Conservation (phyloP, 2,113 vertebrate genomes). For the Condylura cristata region DNA sequence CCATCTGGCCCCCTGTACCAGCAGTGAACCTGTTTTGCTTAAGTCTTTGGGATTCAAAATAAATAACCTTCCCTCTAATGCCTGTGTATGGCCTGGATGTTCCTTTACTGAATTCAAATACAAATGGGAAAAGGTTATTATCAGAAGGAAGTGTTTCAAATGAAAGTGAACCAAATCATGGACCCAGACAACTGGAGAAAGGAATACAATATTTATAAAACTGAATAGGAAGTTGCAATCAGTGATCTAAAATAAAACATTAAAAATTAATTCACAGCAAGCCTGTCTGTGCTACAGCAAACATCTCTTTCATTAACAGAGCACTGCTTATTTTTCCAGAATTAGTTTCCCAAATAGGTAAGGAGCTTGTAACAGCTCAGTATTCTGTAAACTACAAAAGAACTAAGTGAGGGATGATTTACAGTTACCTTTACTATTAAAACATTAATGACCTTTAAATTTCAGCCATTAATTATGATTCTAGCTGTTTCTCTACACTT, state of each 20-base stretch:
- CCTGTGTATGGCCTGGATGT: constrained; percentile 42
- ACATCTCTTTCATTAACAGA: constrained; percentile 66
- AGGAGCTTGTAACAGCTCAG: constrained; percentile 51
- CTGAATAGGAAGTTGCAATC: constrained; percentile 64
- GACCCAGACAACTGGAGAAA: constrained; percentile 66
- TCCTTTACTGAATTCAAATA: constrained; percentile 63
- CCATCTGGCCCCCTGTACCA: neutral
- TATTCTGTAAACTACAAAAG: neutral
- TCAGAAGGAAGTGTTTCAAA: constrained; percentile 69
- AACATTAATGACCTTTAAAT: constrained; percentile 47
- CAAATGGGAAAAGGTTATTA: constrained; percentile 75
- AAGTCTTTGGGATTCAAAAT: constrained; percentile 38
- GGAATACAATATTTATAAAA: constrained; percentile 81
- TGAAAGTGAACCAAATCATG: constrained; percentile 68
- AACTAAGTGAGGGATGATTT: neutral
- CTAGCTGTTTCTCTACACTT: constrained; percentile 24
- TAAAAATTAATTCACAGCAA: constrained; percentile 77
- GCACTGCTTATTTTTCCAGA: constrained; percentile 34
- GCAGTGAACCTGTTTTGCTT: constrained; percentile 9
- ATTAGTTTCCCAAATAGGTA: constrained; percentile 74
- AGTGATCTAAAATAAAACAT: constrained; percentile 79
- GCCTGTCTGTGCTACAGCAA: constrained; percentile 69
- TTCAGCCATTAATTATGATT: constrained; percentile 64
- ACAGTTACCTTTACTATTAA: constrained; percentile 8
- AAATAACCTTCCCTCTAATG: constrained; percentile 31